Base-by-base conservation (phyloP, 2,113 vertebrate genomes). In the Pica pica region DNA sequence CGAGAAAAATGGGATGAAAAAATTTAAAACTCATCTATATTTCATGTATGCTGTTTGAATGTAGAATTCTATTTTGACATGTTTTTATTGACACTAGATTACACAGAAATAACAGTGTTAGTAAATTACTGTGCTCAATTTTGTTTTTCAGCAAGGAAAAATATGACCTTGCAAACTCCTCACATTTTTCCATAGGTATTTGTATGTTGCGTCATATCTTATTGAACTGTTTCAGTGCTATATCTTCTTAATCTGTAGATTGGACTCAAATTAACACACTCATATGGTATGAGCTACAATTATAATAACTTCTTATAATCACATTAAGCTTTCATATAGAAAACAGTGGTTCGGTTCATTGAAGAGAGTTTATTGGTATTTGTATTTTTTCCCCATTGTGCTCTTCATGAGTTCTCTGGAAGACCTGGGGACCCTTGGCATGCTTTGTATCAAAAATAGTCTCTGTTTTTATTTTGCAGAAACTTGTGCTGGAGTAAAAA, bases 351-450 rank as follows among this genome's bases (percentile, higher is more conserved):
- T 83, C 2, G 4, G 28, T 42, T 91, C 15, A 21, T 18, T 89
- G 47, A 49, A 30, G 23, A 70, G 33, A 35, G 9, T 56, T 86
- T 30, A 47, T 78, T 39, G 26, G 15, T 53, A 5, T 86, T 81
- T 86, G 10, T 83, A 1, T 35, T 85, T 86, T 87, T 80, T 33
- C 3, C 35, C 19, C 1, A 3, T 39, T 61, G 28, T 3, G 6
- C 41, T 87, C 13, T 19, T 46, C 4, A 2, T 73, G n/a, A 76
- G 16, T 82, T 79, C 8, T 76, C 14, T 9, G 5, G 14, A 53
- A 46, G 37, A 60, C 1, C 0, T 68, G 13, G 18, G 18, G 9
- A 13, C 5, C 18, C 24, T 37, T 28, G 8, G 27, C 18, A 11
- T 49, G 10, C 46, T 88, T 85, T 68, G 2, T 64, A 44, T 31